These are phyloP conservation scores for Semicossyphus pulcher DNA, from an alignment of 2,113 vertebrate genomes.

Conservation along the genomic window DNA sequence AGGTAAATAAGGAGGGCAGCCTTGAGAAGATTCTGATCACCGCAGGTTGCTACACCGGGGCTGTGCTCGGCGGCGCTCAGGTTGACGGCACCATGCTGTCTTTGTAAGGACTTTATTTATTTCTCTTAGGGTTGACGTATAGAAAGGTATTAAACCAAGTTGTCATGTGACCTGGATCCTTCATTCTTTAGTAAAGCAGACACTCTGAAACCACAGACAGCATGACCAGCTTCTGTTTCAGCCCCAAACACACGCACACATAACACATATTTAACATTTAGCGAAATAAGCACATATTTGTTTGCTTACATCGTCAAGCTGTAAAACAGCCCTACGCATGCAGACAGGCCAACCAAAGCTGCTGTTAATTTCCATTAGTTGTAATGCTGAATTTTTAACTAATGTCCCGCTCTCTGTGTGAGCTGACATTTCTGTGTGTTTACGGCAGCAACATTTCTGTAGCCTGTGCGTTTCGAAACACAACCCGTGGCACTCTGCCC, in stretches of 20 bases:
- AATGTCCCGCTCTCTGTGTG: neutral
- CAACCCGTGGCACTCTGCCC: slow-evolving; percentile 13
- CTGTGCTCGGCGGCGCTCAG: slow-evolving; percentile 19
- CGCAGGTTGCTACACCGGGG: neutral
- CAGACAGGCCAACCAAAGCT: neutral
- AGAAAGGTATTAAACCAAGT: neutral
- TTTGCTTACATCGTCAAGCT: slow-evolving; percentile 29
- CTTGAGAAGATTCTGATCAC: slow-evolving; percentile 46
- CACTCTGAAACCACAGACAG: slow-evolving; percentile 2
- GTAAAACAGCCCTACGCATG: neutral
- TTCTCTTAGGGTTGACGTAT: slow-evolving; percentile 9
- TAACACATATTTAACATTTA: slow-evolving; percentile 11
- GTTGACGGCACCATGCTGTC: slow-evolving; percentile 27
- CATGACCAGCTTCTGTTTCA: neutral
- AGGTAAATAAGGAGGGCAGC: slow-evolving; percentile 33
- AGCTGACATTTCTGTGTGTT: slow-evolving; percentile 6
- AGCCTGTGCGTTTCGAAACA: slow-evolving; percentile 9
- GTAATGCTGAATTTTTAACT: slow-evolving; percentile 13
- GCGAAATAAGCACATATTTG: slow-evolving; percentile 7
- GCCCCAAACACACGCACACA: neutral
- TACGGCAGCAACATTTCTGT: slow-evolving; percentile 13
- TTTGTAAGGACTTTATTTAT: neutral
- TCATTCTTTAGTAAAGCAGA: neutral
- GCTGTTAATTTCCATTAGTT: slow-evolving; percentile 28
- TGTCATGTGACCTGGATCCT: neutral